Evolutionary conservation across 2,113 vertebrate genomes (phyloP).

Genomic region (Danio rerio): GRCz12tu NC_133179.1:12607501-12608000

Average conservation of each 20-base stretch:
- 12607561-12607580: too few species aligned
- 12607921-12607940: not conserved
- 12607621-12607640: not conserved
- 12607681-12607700: not conserved
- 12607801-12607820: not conserved
- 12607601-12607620: not conserved
- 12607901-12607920: not conserved
- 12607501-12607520: too few species aligned
- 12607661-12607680: not conserved
- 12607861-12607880: not conserved
- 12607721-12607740: not conserved
- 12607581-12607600: too few species aligned
- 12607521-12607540: too few species aligned
- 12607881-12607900: not conserved
- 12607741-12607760: not conserved
- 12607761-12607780: not conserved
- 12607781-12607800: not conserved
- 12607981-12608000: slow-evolving; percentile 83
- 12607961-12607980: slow-evolving; percentile 79
- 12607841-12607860: not conserved
- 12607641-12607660: not conserved
- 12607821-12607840: not conserved
- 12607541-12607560: too few species aligned
- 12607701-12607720: not conserved
- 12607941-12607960: slow-evolving; percentile 43